Base-by-base conservation (phyloP, 2,113 vertebrate species). In the Smithornis capensis region DNA sequence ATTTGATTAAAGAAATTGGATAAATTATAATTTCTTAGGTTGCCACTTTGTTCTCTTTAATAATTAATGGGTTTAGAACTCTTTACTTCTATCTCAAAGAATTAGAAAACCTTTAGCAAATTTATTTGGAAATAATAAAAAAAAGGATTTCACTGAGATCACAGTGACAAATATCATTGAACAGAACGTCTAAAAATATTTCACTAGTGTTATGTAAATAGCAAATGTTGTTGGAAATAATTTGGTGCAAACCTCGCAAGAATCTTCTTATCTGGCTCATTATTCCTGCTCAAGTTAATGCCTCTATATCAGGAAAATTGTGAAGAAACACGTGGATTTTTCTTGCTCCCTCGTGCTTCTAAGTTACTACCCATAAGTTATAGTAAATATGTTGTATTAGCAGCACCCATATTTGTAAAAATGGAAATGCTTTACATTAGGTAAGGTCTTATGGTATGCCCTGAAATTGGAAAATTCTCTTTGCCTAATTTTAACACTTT, bases 171-270 rank as follows among this genome's bases (percentile, higher is more conserved):
- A 87, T 92, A 45, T 76, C 53, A 10, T 37, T 90, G 47, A 49
- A 86, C n/a, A 79, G 53, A 87, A 12, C 13, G 73, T 78, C 57
- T 85, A 85, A 60, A 96, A 86, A 64, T 70, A 88, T 90, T 94
- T 90, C 25, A 63, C 6, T 70, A 17, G 35, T 63, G 12, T 75
- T 86, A 76, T 16, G 47, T 83, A 92, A 94, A 86, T 77, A 92
- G 14, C 15, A 85, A 90, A 71, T 49, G 17, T 12, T 75, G 42
- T 56, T 91, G 53, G 40, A 91, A 93, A 56, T 40, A 52, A 69
- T 79, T 62, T 88, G 71, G 64, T 3, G 3, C 19, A 83, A 89
- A 62, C 45, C 37, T 55, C 65, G 25, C 12, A 79, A 73, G 53
- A 71, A 64, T 73, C 6, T 8, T 76, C 19, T n/a, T 53, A 31